phyloP scores from a whole-genome alignment of 2,113 vertebrate genomes.

The Carlito syrichta region DNA sequence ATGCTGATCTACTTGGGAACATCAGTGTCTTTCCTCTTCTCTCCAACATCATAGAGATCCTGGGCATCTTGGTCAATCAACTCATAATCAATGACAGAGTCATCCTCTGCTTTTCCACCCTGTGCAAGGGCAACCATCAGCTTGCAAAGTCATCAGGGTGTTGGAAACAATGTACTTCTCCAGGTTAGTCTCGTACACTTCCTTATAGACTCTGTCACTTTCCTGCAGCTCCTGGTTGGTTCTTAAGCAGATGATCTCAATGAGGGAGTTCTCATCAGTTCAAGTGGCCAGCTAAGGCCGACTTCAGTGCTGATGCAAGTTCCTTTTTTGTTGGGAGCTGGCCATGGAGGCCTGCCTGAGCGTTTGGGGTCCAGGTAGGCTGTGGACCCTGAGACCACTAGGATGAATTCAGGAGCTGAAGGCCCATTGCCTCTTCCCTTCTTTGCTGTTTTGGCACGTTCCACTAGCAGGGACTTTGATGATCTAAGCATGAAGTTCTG shows the following conservation, averaged over 20 bases:
- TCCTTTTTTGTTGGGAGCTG: no score
- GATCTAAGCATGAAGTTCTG: no score
- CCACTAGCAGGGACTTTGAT: no score
- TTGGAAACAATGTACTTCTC: slow-evolving; percentile 95
- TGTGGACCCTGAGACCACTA: no score
- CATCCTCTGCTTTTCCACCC: slow-evolving; percentile 89
- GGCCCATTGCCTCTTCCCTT: no score
- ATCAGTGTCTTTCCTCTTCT: slow-evolving; percentile 93
- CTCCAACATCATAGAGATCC: slow-evolving; percentile 94
- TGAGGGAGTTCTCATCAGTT: slow-evolving; percentile 95
- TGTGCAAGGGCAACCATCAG: slow-evolving; percentile 93
- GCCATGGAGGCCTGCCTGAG: no score
- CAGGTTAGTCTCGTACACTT: slow-evolving; percentile 96
- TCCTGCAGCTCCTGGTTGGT: slow-evolving; percentile 90
- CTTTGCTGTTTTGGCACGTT: no score
- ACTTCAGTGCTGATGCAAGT: slow-evolving; percentile 89
- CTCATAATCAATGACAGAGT: slow-evolving; percentile 90
- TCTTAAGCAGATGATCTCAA: slow-evolving; percentile 95
- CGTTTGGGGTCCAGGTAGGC: no score
- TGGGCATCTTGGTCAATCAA: slow-evolving; percentile 94
- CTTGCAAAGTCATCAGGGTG: slow-evolving; percentile 96
- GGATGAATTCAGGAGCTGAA: no score
- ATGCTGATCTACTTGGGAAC: slow-evolving; percentile 95
- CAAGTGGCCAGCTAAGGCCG: slow-evolving; percentile 93
- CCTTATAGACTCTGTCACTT: slow-evolving; percentile 93